Conservation (phyloP, 2,113 vertebrate genomes). For the Podarcis muralis region DNA sequence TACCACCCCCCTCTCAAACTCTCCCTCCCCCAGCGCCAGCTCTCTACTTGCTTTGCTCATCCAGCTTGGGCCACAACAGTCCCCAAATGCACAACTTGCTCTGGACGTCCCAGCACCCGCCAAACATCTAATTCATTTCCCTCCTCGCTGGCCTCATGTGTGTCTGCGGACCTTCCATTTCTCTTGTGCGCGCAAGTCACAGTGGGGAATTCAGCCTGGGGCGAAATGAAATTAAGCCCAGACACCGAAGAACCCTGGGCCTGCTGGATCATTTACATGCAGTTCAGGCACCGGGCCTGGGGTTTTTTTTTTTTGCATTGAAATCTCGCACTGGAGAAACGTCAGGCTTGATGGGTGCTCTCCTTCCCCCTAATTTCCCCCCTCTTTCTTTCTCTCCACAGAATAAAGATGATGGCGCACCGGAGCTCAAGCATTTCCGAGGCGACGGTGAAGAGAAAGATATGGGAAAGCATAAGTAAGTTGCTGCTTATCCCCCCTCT, state of each 20-base stretch:
- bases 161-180: neutral
- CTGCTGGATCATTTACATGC: neutral
- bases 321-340: neutral
- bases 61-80: neutral
- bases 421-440: neutral
- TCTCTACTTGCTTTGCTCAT: neutral
- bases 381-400: neutral
- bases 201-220: neutral
- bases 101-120: neutral
- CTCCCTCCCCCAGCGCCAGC: too few relatives aligned
- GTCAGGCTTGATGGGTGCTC: neutral
- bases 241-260: neutral
- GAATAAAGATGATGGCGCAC: neutral
- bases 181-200: neutral
- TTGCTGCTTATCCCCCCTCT: neutral
- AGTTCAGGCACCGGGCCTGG: neutral
- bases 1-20: too few relatives aligned
- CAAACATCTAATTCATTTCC: neutral
- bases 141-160: neutral
- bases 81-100: neutral
- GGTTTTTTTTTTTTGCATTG: neutral
- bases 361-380: too few relatives aligned
- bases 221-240: neutral
- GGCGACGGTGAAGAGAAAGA: neutral
- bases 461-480: neutral